A percentile compares a stretch with the other conserved stretches of the same genome.
These are phyloP conservation scores for Ctenopoma kingsleyae DNA, from an alignment of 2,797 vertebrate species.

Conservation along the genomic window DNA sequence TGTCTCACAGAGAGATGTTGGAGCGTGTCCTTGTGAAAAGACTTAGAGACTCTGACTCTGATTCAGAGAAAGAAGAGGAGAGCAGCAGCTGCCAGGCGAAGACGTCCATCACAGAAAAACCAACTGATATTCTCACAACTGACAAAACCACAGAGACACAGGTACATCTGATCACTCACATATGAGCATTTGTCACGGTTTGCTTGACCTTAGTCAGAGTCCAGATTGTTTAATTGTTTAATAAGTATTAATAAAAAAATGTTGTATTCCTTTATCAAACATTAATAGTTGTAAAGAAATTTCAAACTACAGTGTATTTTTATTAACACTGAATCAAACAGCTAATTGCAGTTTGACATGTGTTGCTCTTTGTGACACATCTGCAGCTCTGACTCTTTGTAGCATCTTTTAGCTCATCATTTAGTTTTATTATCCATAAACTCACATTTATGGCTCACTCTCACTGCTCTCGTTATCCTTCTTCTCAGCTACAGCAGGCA, in stretches of 20 bases:
- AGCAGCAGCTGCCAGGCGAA: conserved; percentile 55
- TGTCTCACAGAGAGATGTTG: conserved; percentile 86
- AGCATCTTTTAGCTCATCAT: no score
- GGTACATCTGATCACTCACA: conserved; percentile 79
- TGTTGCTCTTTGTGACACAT: no score
- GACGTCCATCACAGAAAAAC: conserved; percentile 74
- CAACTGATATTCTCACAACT: conserved; percentile 81
- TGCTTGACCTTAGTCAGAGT: not conserved
- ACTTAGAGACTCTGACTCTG: conserved; percentile 87
- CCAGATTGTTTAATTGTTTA: not conserved
- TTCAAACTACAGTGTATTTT: not conserved
- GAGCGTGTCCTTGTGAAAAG: conserved; percentile 86
- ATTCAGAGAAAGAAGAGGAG: conserved; percentile 86
- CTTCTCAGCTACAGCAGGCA: no score
- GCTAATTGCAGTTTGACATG: no score
- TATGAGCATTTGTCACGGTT: not conserved
- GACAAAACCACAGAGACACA: conserved; percentile 67
- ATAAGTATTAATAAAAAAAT: not conserved
- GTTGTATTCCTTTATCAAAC: not conserved
- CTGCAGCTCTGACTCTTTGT: no score
- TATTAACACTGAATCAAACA: no score
- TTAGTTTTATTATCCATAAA: no score
- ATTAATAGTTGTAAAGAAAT: not conserved
- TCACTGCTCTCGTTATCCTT: no score
- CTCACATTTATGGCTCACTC: no score